Evolutionary conservation across 2,797 vertebrate species (phyloP).

Genomic region (Setipinna tenuifilis): DNA sequence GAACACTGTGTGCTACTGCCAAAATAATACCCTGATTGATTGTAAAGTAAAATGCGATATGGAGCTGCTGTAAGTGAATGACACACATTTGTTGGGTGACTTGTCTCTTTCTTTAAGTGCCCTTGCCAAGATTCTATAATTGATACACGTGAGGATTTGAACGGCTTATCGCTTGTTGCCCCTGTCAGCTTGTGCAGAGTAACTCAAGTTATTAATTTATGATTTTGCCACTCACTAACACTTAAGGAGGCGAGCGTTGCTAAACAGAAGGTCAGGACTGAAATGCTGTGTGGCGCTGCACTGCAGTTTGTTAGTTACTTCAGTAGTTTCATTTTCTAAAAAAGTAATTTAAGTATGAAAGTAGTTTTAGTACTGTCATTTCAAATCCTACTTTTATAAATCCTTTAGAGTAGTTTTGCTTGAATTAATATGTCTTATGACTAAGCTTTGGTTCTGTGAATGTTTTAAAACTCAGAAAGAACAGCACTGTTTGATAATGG

Average conservation of each 20-base stretch:
- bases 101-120: not conserved
- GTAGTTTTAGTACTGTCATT: not conserved
- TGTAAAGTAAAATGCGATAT: constrained; percentile 23
- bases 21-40: not conserved
- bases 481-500: not conserved
- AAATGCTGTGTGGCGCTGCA: not conserved
- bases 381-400: not conserved
- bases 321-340: not conserved
- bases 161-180: constrained; percentile 4
- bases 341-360: too few relatives aligned
- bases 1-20: constrained; percentile 12
- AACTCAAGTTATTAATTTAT: constrained; percentile 12
- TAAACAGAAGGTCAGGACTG: constrained; percentile 2
- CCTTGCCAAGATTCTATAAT: not conserved
- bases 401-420: not conserved
- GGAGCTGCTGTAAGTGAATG: constrained; percentile 19
- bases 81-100: constrained; percentile 5
- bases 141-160: not conserved
- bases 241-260: not conserved
- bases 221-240: constrained; percentile 22
- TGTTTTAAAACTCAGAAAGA: not conserved
- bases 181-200: constrained; percentile 2
- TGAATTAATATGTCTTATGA: not conserved
- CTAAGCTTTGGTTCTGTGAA: not conserved
- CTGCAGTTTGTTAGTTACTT: not conserved